Evolutionary conservation across 2,113 vertebrate species (phyloP).

Genomic region (Bagarius yarrelli): DNA sequence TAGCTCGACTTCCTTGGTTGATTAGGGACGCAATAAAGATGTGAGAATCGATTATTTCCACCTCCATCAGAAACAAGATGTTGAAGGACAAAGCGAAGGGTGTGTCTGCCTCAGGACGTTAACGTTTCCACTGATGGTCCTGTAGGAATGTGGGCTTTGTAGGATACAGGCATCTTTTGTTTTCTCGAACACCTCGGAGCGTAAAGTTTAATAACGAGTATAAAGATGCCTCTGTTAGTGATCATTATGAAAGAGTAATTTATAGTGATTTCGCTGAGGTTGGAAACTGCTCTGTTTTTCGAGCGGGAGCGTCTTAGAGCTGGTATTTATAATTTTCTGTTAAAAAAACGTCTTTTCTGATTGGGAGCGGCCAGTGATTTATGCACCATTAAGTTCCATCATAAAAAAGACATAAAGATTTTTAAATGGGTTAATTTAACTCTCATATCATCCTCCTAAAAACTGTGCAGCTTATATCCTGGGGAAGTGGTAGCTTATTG

Average conservation of each 20-base stretch:
- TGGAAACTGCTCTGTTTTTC: not conserved
- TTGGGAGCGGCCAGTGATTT: too few species aligned
- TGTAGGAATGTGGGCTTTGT: slow-evolving; percentile 44
- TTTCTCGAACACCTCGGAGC: slow-evolving; percentile 3
- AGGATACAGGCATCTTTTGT: slow-evolving; percentile 25
- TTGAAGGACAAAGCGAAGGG: slow-evolving; percentile 6
- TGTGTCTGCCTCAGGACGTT: slow-evolving; percentile 27
- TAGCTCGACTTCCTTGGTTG: slow-evolving; percentile 13
- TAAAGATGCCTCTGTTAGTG: slow-evolving; percentile 5
- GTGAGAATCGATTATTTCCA: slow-evolving; percentile 37
- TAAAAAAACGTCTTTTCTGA: too few species aligned
- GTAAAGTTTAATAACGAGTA: slow-evolving; percentile 14
- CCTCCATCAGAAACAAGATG: slow-evolving; percentile 14
- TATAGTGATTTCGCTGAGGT: not conserved
- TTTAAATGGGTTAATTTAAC: too few species aligned
- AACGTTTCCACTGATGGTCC: slow-evolving; percentile 18
- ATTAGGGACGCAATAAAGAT: slow-evolving; percentile 40
- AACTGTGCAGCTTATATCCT: too few species aligned
- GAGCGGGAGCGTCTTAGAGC: not conserved
- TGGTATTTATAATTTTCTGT: not conserved
- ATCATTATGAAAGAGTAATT: not conserved
- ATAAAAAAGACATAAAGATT: too few species aligned
- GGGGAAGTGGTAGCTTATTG: too few species aligned
- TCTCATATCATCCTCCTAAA: too few species aligned
- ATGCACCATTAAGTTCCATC: too few species aligned